phyloP scores from a whole-genome alignment of 2,888 invertebrate species.

The Epirrhoe tristata region DNA sequence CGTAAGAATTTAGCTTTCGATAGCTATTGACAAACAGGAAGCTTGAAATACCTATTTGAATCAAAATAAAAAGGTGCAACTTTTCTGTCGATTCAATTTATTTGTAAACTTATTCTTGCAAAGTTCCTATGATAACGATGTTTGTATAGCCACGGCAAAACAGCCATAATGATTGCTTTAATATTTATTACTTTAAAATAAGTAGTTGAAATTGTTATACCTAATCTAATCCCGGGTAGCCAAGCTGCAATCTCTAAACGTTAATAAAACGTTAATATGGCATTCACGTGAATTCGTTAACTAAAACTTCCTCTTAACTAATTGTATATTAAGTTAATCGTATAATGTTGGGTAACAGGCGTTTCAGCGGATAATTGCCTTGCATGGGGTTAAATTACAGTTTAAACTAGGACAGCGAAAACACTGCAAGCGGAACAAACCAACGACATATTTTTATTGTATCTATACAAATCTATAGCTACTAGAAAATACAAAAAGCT shows the following conservation, averaged over 20 bases:
- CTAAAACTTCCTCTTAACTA: conserved; percentile 65
- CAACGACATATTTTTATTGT: not conserved
- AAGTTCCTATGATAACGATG: not conserved
- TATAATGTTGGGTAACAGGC: conserved; percentile 62
- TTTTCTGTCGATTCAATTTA: too few species aligned
- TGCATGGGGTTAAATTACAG: conserved; percentile 47
- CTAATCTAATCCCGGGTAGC: not conserved
- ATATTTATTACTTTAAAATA: not conserved
- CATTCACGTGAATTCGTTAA: conserved; percentile 47
- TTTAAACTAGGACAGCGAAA: not conserved
- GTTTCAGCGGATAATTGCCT: conserved; percentile 62
- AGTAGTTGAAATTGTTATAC: not conserved
- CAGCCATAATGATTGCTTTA: not conserved
- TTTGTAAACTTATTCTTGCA: too few species aligned
- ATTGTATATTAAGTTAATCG: conserved; percentile 69
- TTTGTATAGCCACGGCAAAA: not conserved
- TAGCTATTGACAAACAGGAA: too few species aligned
- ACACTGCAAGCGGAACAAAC: conserved; percentile 2
- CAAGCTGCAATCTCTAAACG: conserved; percentile 18
- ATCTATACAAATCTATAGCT: too few species aligned
- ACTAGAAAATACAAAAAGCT: too few species aligned
- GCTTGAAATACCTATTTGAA: too few species aligned
- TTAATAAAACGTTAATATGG: conserved; percentile 17
- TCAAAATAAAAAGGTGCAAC: too few species aligned
- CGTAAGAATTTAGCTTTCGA: too few species aligned